phyloP scores from a whole-genome alignment of 2,888 invertebrate genomes.

The Noctua janthina region DNA sequence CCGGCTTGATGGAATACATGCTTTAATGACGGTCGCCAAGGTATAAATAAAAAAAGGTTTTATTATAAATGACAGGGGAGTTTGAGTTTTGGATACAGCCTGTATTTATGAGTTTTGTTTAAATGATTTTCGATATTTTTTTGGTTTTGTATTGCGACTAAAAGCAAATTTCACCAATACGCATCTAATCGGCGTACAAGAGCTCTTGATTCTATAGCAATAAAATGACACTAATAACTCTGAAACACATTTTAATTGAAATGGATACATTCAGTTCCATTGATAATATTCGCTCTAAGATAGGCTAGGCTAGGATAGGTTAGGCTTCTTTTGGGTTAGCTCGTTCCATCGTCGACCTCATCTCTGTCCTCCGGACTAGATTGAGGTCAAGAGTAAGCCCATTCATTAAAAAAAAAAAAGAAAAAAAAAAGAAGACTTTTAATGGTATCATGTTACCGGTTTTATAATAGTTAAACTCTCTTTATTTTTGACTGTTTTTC shows the following conservation, averaged over 20 bases:
- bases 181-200: neutral
- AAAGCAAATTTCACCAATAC: neutral
- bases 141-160: neutral
- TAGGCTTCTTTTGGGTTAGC: no score
- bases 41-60: slow-evolving; percentile 69
- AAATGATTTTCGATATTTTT: slow-evolving; percentile 27
- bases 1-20: slow-evolving; percentile 83
- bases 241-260: neutral
- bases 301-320: no score
- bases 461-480: neutral
- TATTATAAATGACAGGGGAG: slow-evolving; percentile 63
- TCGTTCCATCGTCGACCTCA: no score
- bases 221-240: neutral
- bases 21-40: slow-evolving; percentile 67
- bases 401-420: no score
- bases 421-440: neutral
- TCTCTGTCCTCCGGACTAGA: no score
- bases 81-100: slow-evolving; percentile 60
- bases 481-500: neutral
- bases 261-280: neutral
- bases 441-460: neutral
- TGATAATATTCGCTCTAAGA: no score
- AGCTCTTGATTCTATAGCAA: neutral
- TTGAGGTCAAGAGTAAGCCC: no score
- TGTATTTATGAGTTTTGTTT: slow-evolving; percentile 30